Evolutionary conservation across 2,113 vertebrate genomes (phyloP).

Genomic region (Grammomys dolichurus): DNA sequence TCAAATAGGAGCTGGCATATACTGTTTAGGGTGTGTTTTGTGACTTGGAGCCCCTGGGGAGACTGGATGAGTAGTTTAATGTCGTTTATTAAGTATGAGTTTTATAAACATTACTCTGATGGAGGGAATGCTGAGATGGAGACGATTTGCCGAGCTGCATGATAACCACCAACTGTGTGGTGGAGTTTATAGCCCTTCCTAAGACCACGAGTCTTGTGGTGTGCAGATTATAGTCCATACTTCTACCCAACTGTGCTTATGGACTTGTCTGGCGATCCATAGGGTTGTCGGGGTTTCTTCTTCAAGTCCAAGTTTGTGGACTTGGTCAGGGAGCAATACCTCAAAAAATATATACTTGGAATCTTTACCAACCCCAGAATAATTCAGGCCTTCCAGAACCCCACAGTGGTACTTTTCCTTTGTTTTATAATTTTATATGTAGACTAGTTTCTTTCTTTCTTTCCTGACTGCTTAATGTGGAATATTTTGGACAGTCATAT

Average conservation of each 20-base stretch:
- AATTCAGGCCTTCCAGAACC: not conserved
- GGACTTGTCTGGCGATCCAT: not conserved
- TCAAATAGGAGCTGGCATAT: not conserved
- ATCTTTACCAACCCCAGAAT: not conserved
- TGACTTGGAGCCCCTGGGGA: too few relatives aligned
- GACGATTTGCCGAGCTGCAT: constrained; percentile 88
- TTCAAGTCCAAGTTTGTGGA: not conserved
- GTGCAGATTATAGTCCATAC: constrained; percentile 88
- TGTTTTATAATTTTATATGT: not conserved
- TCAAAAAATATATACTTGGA: not conserved
- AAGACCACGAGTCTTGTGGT: constrained; percentile 95
- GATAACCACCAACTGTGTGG: constrained; percentile 93
- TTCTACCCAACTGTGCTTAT: not conserved
- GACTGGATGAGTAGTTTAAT: not conserved
- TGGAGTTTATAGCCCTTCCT: constrained; percentile 97
- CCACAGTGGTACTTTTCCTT: not conserved
- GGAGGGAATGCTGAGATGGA: constrained; percentile 96
- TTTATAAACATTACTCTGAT: constrained; percentile 85
- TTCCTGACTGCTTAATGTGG: not conserved
- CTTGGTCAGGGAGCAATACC: not conserved
- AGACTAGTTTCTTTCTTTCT: not conserved
- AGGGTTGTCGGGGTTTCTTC: not conserved
- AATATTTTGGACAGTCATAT: not conserved
- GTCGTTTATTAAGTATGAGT: constrained; percentile 89
- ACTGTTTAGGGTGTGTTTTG: not conserved